phyloP scores from a whole-genome alignment of 1,140 invertebrate species.

The Galendromus occidentalis region DNA sequence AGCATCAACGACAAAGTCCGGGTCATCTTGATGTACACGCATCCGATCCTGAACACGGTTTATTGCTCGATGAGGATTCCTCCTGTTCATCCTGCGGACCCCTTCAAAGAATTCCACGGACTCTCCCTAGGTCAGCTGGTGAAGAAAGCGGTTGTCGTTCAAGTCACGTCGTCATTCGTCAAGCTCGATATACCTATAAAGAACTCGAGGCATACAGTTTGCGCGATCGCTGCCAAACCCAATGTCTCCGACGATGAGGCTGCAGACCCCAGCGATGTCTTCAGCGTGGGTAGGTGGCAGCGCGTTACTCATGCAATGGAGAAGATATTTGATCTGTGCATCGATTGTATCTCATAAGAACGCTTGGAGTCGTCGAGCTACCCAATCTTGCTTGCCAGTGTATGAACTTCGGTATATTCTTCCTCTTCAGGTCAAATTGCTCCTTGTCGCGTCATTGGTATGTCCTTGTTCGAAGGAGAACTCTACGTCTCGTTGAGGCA shows the following conservation, averaged over 20 bases:
- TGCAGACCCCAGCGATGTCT: background rate
- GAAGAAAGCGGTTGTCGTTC: background rate
- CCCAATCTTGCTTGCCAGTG: too few relatives aligned
- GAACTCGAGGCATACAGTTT: background rate
- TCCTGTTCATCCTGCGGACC: background rate
- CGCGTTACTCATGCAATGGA: too few relatives aligned
- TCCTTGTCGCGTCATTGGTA: background rate
- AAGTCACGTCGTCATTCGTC: background rate
- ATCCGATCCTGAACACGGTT: background rate
- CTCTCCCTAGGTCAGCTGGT: background rate
- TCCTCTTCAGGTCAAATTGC: background rate
- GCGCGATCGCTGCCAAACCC: background rate
- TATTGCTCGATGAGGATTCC: background rate
- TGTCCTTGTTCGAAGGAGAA: background rate
- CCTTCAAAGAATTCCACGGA: background rate
- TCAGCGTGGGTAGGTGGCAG: background rate
- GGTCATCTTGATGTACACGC: background rate
- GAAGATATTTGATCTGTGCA: too few relatives aligned
- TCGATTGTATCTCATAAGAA: too few relatives aligned
- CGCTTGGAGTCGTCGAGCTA: too few relatives aligned
- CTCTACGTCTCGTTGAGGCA: background rate
- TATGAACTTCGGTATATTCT: background rate
- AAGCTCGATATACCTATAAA: background rate
- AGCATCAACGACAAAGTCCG: background rate
- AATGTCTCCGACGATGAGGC: background rate